Evolutionary conservation across 2,113 vertebrate genomes (phyloP).

Genomic region (Alouatta palliata): DNA sequence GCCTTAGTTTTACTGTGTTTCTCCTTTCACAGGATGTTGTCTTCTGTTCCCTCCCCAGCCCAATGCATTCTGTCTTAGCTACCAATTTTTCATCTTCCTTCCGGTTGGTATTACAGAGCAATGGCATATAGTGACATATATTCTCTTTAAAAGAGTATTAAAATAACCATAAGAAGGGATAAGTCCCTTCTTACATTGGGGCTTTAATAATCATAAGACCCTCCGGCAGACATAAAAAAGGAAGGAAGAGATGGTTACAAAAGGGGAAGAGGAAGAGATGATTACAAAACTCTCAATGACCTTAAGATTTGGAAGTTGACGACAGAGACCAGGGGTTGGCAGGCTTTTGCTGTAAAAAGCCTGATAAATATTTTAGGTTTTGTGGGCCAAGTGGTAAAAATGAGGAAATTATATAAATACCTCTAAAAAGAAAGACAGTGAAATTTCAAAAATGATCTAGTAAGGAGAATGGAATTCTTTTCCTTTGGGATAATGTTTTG

Average conservation of each 20-base stretch:
- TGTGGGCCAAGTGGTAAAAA: neutral
- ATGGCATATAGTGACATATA: neutral
- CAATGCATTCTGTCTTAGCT: neutral
- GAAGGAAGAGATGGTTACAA: neutral
- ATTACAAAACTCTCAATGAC: neutral
- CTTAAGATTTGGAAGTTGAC: neutral
- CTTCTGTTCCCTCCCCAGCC: neutral
- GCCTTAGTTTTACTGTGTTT: neutral
- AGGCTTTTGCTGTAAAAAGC: neutral
- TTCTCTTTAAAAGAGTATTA: neutral
- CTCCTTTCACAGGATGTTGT: neutral
- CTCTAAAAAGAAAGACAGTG: neutral
- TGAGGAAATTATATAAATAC: neutral
- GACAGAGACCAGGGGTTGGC: neutral
- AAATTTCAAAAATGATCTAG: neutral
- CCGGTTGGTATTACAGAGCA: neutral
- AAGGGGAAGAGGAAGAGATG: neutral
- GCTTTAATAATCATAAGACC: neutral
- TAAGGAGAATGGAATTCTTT: constrained; percentile 7
- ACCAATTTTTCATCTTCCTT: neutral
- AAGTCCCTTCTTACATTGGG: neutral
- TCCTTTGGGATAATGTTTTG: neutral
- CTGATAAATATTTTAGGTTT: neutral
- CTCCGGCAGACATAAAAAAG: neutral
- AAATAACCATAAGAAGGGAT: neutral